Conservation (phyloP, 2,113 vertebrate genomes). For the Cryptoleucopteryx plumbea region DNA sequence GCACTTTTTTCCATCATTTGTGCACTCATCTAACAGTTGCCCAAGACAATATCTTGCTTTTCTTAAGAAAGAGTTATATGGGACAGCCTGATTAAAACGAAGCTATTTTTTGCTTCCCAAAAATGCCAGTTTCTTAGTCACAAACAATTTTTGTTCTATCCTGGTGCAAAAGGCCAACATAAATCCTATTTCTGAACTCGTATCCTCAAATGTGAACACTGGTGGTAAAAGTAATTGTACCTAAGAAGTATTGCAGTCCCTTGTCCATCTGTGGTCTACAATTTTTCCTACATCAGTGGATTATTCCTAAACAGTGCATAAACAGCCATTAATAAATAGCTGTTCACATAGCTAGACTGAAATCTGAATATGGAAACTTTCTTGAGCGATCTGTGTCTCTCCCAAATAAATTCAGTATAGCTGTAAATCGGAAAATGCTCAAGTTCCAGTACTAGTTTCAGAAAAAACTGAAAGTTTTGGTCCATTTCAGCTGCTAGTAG, state of each 20-base stretch:
- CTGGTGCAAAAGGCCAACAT: not conserved
- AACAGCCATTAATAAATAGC: not conserved
- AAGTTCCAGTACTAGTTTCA: not conserved
- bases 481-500: not conserved
- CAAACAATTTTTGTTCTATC: not conserved
- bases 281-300: not conserved
- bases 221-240: not conserved
- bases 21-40: not conserved
- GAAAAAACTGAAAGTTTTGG: not conserved
- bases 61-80: not conserved
- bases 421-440: not conserved
- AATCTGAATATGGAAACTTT: not conserved
- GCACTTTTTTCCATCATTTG: not conserved
- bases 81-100: not conserved
- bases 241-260: not conserved
- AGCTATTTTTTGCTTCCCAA: not conserved
- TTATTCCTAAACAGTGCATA: not conserved
- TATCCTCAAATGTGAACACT: not conserved
- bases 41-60: not conserved
- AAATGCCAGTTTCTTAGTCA: not conserved
- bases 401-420: not conserved
- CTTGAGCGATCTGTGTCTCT: not conserved
- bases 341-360: not conserved
- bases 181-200: not conserved
- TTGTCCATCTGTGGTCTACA: not conserved